Evolutionary conservation across 2,113 vertebrate genomes (phyloP).

Genomic region (Cyprinodon brontotheroides): DNA sequence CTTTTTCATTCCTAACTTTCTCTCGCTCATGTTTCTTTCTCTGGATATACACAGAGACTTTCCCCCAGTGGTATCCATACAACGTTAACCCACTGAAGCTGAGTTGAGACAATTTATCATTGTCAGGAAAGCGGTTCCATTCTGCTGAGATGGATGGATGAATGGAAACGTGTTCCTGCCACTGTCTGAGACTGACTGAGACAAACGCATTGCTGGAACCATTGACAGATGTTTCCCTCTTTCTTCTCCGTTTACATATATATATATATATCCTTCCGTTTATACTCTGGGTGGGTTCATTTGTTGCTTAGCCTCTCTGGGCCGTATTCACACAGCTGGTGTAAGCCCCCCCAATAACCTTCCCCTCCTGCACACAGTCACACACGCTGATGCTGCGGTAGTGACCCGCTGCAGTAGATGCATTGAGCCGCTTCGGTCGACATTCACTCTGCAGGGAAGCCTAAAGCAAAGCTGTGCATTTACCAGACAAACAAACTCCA

Average conservation of each 20-base stretch:
- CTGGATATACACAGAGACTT: neutral
- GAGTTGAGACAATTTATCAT: conserved; percentile 41
- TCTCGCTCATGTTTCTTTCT: neutral
- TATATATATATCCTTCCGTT: conserved; percentile 32
- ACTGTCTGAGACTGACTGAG: conserved; percentile 26
- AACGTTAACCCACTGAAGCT: conserved; percentile 17
- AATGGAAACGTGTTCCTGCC: conserved; percentile 23
- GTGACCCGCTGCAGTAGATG: conserved; percentile 31
- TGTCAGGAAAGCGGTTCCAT: conserved; percentile 18
- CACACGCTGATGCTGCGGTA: conserved; percentile 16
- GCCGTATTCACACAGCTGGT: conserved; percentile 67
- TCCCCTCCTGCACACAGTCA: neutral
- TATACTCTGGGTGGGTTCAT: conserved; percentile 78
- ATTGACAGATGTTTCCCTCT: conserved; percentile 21
- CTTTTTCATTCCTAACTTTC: neutral
- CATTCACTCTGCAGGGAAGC: conserved; percentile 18
- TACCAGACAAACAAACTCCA: conserved; percentile 12
- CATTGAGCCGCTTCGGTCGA: conserved; percentile 19
- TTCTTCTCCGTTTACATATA: conserved; percentile 39
- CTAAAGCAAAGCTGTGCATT: conserved; percentile 17
- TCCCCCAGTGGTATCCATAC: conserved; percentile 9
- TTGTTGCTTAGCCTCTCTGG: conserved; percentile 77
- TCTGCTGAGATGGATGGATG: conserved; percentile 46
- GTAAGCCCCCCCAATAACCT: conserved; percentile 20
- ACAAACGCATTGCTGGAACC: conserved; percentile 30